Base-by-base conservation (phyloP, 1,140 invertebrate genomes). In the Phthorimaea operculella region DNA sequence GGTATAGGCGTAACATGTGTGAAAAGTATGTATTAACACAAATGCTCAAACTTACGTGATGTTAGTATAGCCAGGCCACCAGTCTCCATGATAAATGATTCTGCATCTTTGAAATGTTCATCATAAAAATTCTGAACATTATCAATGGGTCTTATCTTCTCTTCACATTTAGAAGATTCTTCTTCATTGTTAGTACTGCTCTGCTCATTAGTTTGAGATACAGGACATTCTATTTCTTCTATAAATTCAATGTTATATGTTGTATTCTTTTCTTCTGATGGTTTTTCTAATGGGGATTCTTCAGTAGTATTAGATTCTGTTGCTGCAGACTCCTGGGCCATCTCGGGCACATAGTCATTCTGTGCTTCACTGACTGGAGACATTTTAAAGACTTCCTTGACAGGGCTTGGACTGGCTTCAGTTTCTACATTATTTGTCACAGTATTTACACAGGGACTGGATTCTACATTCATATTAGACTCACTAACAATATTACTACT, bases 21-120 rank as follows among this genome's bases (percentile, higher is more conserved):
- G n/a, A n/a, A n/a, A n/a, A n/a, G n/a, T n/a, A n/a, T n/a, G n/a
- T n/a, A n/a, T n/a, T n/a, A 28, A 28, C 21, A 28, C 21, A 28
- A 28, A 28, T 28, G 21, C 2, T 28, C 3, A 51, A 34, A 11
- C 77, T 81, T 76, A 83, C 80, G 74, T 57, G 76, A 63, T 57
- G 74, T 62, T 33, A 85, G 60, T 48, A 84, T 80, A 55, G 78
- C 74, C 5, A 83, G 56, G 14, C 76, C 72, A 60, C 74, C 74
- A 47, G 83, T 85, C 63, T 87, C 85, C 55, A 86, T 64, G 54
- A 86, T 84, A 67, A 86, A 87, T 49, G 85, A 83, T 64, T 87
- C 84, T 48, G 84, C 85, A 80, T 87, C 85, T 59, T 83, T 83
- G 52, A 87, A 86, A 66, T 82, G 79, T 61, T 85, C 80, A 74